These are phyloP conservation scores for Thryonomys swinderianus DNA, from an alignment of 2,113 vertebrate species.

Conservation along the genomic window DNA sequence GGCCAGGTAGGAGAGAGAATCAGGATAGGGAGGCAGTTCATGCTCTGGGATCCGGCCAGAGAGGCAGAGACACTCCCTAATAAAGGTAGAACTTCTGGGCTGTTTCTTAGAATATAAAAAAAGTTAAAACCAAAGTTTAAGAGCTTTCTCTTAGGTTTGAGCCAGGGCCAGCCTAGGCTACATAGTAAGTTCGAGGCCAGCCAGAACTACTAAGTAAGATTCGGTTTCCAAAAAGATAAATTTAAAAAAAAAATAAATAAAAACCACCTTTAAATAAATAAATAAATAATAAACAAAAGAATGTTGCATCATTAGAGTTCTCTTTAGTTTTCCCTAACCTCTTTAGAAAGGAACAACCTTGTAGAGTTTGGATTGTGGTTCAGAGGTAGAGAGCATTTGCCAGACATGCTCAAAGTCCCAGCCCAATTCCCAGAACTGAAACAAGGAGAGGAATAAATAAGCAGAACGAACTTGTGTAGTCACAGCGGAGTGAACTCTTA, in stretches of 20 bases:
- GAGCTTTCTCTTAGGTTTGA: not conserved
- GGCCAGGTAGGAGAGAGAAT: not conserved
- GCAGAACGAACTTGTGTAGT: not conserved
- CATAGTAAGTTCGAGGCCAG: no score
- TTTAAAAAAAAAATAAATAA: not conserved
- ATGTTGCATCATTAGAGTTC: not conserved
- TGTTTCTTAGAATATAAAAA: not conserved
- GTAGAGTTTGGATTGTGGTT: not conserved
- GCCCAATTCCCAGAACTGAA: not conserved
- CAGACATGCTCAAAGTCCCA: not conserved
- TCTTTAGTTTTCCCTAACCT: not conserved
- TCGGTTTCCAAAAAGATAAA: not conserved
- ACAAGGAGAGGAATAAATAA: not conserved
- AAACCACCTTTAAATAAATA: not conserved
- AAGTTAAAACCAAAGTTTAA: slow-evolving; percentile 41
- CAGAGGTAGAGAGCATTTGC: not conserved
- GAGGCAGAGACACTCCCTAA: not conserved
- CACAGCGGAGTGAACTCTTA: not conserved
- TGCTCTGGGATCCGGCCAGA: not conserved
- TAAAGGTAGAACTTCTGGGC: slow-evolving; percentile 1
- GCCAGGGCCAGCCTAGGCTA: not conserved
- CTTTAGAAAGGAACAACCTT: not conserved
- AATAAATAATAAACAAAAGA: not conserved
- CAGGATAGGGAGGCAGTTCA: not conserved
- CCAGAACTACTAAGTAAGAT: not conserved